Base-by-base conservation (phyloP, 2,888 invertebrate genomes). In the Carterocephalus palaemon region DNA sequence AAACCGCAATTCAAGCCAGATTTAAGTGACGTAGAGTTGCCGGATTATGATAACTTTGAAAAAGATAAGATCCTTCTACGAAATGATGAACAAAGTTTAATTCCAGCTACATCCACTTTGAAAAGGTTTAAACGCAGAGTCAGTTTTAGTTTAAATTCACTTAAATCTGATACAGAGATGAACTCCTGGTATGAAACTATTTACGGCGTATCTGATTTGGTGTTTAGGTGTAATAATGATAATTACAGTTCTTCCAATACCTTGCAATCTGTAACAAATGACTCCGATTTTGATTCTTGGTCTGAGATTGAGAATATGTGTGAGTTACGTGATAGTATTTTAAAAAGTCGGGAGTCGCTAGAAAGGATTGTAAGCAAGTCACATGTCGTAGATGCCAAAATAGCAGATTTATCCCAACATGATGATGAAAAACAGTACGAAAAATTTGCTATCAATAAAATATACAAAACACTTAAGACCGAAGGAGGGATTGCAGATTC, bases 101-200 rank as follows among this genome's bases (percentile, higher is more conserved):
- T 58, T 6, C 70, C 70, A 9, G 46, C 55, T n/a, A 72, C 77
- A 3, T 84, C 84, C 0, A 83, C 83, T 8, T 49, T 83, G 16
- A 81, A 76, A 50, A 75, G 65, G 58, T 46, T 53, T 2, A 62
- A 67, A 48, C 56, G 63, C 26, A 68, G 56, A 62, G 70, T 74
- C 29, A 75, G 65, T 53, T 78, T 75, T 39, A 67, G 69, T 47
- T 51, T 66, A 13, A 67, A 59, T 24, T 62, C 62, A 3, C 47
- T 63, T 5, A 60, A 58, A 51, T 47, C 53, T 16, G 67, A 75
- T 32, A 67, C 67, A 17, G 56, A 63, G 31, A 51, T 46, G 20
- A 75, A 74, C 34, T 70, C 69, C 8, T 84, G 82, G 82, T 71
- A 75, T 49, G 83, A 85, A 53, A 77, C 75, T 33, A 75, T 82